Conservation (phyloP, 2,888 invertebrate species). For the Brachylomia viminalis region DNA sequence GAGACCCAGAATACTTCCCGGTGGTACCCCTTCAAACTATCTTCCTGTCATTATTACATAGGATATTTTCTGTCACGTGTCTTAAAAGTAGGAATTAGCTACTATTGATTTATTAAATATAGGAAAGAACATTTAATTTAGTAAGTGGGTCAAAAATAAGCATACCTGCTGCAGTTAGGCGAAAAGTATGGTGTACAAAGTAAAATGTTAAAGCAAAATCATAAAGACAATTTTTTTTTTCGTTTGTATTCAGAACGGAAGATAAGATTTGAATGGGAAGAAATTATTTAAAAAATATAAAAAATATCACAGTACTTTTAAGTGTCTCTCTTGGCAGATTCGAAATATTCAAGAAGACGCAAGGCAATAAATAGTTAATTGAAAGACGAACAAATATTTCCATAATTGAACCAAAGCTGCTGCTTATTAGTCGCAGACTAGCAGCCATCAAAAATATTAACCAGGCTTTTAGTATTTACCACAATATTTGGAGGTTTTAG, state of each 20-base stretch:
- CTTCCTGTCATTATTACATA: not conserved
- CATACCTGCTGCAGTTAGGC: not conserved
- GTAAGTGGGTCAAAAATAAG: not conserved
- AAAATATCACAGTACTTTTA: not conserved
- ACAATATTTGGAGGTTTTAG: not conserved
- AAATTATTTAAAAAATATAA: not conserved
- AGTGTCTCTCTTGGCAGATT: not conserved
- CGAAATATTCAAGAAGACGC: not conserved
- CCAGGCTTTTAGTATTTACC: not conserved
- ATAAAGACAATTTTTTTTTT: not conserved
- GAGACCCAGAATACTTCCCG: conserved; percentile 20
- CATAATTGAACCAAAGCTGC: not conserved
- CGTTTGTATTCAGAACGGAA: not conserved
- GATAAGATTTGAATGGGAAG: not conserved
- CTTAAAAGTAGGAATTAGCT: not conserved
- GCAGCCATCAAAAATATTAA: not conserved
- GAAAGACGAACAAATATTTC: conserved; percentile 14
- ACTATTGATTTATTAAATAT: conserved; percentile 7
- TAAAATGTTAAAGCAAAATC: conserved; percentile 7
- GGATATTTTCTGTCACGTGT: not conserved
- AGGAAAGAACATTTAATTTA: conserved; percentile 3
- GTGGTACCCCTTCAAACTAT: not conserved
- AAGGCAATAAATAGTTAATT: not conserved
- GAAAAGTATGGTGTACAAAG: not conserved
- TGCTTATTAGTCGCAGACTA: not conserved